Evolutionary conservation across 2,113 vertebrate genomes (phyloP).

Genomic region (Myxocyprinus asiaticus): DNA sequence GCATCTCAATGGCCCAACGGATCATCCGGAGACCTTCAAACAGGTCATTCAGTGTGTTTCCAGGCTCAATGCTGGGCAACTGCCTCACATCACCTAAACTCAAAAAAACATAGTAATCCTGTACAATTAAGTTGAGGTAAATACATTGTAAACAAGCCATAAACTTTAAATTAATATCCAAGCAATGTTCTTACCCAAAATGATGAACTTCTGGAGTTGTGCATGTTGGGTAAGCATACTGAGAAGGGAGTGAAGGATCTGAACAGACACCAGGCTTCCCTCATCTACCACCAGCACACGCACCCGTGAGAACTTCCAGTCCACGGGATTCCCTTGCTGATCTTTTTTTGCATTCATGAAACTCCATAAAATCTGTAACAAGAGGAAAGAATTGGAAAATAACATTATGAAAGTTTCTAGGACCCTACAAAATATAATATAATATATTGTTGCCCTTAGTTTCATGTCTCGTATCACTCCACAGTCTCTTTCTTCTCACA

Average conservation of each 20-base stretch:
- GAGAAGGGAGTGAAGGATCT: constrained; percentile 75
- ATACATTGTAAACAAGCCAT: no score
- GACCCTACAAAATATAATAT: no score
- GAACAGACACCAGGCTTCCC: constrained; percentile 82
- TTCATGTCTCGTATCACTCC: no score
- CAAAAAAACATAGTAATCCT: neutral
- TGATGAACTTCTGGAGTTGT: constrained; percentile 79
- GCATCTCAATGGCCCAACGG: constrained; percentile 77
- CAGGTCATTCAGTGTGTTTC: constrained; percentile 78
- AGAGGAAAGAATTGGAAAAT: neutral
- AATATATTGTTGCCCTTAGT: no score
- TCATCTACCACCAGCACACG: constrained; percentile 83
- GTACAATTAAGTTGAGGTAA: no score
- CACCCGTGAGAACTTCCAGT: constrained; percentile 81
- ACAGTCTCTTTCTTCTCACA: no score
- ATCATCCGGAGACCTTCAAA: constrained; percentile 72
- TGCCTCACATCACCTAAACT: constrained; percentile 82
- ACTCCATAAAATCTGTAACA: constrained; percentile 58
- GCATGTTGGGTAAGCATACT: constrained; percentile 70
- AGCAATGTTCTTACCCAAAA: constrained; percentile 76
- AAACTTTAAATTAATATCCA: no score
- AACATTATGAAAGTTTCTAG: no score
- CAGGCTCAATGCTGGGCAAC: constrained; percentile 84
- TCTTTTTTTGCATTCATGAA: constrained; percentile 37
- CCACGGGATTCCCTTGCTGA: neutral